Base-by-base conservation (phyloP, 2,113 vertebrate genomes). In the Furnarius figulus region DNA sequence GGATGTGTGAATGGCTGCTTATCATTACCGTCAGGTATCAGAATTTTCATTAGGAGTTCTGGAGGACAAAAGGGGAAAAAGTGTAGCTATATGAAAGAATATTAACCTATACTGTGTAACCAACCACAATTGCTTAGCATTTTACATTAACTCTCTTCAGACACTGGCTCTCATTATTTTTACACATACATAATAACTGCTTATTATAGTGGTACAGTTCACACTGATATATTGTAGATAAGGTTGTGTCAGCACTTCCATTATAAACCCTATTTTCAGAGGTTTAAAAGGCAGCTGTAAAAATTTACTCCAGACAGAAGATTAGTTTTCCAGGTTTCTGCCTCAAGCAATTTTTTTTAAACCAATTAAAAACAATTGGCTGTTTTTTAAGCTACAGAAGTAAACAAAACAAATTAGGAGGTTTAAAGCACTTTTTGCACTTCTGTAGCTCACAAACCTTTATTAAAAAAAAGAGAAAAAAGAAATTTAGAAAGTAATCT, bases 11-110 rank as follows among this genome's bases (percentile, higher is more conserved):
- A 98, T 98, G 98, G 98, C 98, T 99, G 99, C 99, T 99, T 99
- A 99, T 99, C 99, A 99, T 99, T 99, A 99, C 97, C 96, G 99
- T 99, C 99, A 98, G 98, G 99, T 99, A 99, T 99, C 98, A 98
- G 98, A 99, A 98, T 99, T 99, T 99, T 99, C 98, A 99, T 99
- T 99, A 99, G 99, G 99, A 99, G 98, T 99, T 98, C 98, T 98
- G 98, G 97, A 98, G 98, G 98, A 99, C 98, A 99, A 99, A 98
- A 98, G 98, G 98, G 97, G 97, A 97, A 96, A 96, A 98, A 98
- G 98, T 97, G 96, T 98, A 98, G 98, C 98, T 98, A 98, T 99
- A 99, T 98, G 98, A 98, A 99, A 98, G 98, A 99, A 99, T 99
- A 99, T 99, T 99, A 99, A 99, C 99, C 99, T 99, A 98, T 98